Base-by-base conservation (phyloP, 1,140 invertebrate species). In the Musca vetustissima region DNA sequence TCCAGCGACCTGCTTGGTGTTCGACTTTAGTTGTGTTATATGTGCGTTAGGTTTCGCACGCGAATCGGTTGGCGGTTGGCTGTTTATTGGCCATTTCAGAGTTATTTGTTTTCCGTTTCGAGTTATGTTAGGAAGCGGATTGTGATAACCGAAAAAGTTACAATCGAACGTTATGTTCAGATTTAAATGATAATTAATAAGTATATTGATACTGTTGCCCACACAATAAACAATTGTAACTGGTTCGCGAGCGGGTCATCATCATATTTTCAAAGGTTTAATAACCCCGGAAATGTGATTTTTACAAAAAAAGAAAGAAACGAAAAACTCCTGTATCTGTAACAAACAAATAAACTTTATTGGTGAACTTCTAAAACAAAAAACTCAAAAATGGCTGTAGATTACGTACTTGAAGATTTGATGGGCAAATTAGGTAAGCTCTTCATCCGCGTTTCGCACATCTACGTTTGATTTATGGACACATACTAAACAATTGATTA, bases 341-440 rank as follows among this genome's bases (percentile, higher is more conserved):
- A n/a, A n/a, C n/a, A 11, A 43, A 43, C 28, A 15, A 28, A 24
- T 57, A 25, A 57, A 57, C 32, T 43, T 36, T 36, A 19, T 61
- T 21, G 17, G 21, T 61, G 36, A 36, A 61, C 17, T 36, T n/a
- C 7, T 25, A 59, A 28, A 28, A 61, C 25, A n/a, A n/a, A 17
- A 52, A 19, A 17, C 15, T 14, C 48, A 49, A 81, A 59, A 66
- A 88, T 88, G 85, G 88, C 86, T 73, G 86, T 88, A 66, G 89
- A 90, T 79, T 85, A 83, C 67, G 87, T 89, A 25, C 75, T 90
- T 17, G 89, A 90, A 72, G 87, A 90, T 68, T 84, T 90, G 70
- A 90, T 90, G 88, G 85, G 85, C 15, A 88, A 90, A 75, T 76
- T 90, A 68, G 87, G 87, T 88, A 72, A 87, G 86, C 83, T 52